Conservation (phyloP, 2,113 vertebrate genomes). For the Pangasianodon gigas region DNA sequence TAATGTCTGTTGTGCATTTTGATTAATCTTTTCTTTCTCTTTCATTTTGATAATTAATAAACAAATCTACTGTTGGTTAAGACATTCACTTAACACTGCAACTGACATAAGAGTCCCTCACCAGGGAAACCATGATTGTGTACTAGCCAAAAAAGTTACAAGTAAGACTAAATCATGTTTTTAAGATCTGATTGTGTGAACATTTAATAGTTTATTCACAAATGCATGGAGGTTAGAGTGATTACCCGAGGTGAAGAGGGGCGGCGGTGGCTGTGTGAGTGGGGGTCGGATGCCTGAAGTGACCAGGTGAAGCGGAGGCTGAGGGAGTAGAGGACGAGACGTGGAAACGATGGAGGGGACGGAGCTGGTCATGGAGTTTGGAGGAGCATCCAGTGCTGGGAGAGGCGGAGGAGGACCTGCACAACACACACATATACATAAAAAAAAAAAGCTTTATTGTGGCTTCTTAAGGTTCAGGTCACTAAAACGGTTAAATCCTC, state of each 20-base stretch:
- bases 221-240: not conserved
- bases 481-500: not conserved
- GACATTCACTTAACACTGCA: not conserved
- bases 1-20: not conserved
- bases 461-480: not conserved
- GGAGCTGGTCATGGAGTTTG: conserved; percentile 91
- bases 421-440: conserved; percentile 15
- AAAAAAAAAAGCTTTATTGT: not conserved
- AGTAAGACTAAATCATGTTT: not conserved
- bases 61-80: too few species aligned
- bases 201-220: not conserved
- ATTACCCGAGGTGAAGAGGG: conserved; percentile 86
- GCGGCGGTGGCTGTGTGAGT: conserved; percentile 80
- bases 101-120: not conserved
- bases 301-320: conserved; percentile 78
- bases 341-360: conserved; percentile 95
- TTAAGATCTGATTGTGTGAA: not conserved
- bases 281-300: conserved; percentile 93
- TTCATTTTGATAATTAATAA: not conserved
- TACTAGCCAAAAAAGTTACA: not conserved
- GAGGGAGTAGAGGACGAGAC: conserved; percentile 87
- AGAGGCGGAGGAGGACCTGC: conserved; percentile 93
- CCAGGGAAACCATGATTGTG: not conserved
- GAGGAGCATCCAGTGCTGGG: conserved; percentile 91
- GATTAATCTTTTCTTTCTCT: not conserved